Conservation (phyloP, 1,140 invertebrate genomes). For the Ostrea denselamellosa region DNA sequence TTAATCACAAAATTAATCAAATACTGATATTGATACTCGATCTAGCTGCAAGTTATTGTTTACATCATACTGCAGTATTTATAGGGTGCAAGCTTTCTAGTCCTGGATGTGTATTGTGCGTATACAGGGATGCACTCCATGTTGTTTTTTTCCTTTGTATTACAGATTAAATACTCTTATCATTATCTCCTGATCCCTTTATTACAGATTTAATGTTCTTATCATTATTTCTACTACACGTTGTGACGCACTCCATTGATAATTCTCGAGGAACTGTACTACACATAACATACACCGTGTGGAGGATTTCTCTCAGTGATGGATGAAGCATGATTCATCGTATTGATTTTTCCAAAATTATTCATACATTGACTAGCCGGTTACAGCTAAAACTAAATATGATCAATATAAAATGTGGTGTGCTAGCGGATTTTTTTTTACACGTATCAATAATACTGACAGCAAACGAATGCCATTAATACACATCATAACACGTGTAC, state of each 20-base stretch:
- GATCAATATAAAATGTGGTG: background rate
- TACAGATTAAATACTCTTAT: background rate
- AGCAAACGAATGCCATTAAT: background rate
- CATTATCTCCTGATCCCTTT: background rate
- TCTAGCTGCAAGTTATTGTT: background rate
- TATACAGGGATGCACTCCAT: background rate
- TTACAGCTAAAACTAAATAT: background rate
- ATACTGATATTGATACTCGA: background rate
- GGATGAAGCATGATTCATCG: slow-evolving; percentile 23
- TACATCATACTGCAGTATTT: background rate
- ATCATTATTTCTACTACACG: no score
- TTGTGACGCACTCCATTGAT: no score
- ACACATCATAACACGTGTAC: background rate
- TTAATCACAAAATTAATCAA: background rate
- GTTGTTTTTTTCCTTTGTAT: background rate
- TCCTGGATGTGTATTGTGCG: background rate
- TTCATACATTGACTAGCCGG: background rate
- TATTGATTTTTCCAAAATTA: slow-evolving; percentile 15
- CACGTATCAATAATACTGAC: background rate
- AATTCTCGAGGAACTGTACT: no score
- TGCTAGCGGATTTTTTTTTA: background rate
- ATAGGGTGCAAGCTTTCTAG: background rate
- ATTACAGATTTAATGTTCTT: no score
- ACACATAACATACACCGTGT: no score
- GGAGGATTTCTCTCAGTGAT: background rate